Base-by-base conservation (phyloP, 1,140 invertebrate species). In the Holotrichia oblita region DNA sequence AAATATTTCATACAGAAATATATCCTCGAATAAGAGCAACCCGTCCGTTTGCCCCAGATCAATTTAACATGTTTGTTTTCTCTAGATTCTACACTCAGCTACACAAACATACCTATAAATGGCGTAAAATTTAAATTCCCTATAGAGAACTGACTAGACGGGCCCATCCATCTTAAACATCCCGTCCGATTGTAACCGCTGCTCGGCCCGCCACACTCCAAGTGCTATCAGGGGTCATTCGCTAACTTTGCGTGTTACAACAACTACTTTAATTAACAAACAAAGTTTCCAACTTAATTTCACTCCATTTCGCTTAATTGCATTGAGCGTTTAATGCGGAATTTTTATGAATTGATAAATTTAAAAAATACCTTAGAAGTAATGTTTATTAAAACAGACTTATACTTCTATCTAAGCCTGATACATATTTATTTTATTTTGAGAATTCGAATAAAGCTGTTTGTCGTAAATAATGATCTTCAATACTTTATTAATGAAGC, bases 211-310 rank as follows among this genome's bases (percentile, higher is more conserved):
- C 14, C 48, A 0, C 48, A 55, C 48, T 34, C 27, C 27, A 34
- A 34, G 27, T 34, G 27, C 27, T 34, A 34, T 34, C 48, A 17
- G 48, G 48, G 48, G 48, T 55, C 48, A 55, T 17, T 17, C 6
- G 48, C 48, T 55, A 55, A 55, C 48, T 55, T 55, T 17, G 48
- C 48, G n/a, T 55, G 48, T 17, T 55, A 55, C 14, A 55, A 48
- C 44, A 48, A 55, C 48, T 55, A 55, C 48, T 55, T 55, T 55
- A 55, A 55, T 55, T 55, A 55, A 55, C 48, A 17, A 55, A 55
- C 48, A 55, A 55, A 55, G 48, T 55, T 55, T 55, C 48, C n/a
- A 55, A 17, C 48, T 55, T 55, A 55, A 55, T 55, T 55, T 55
- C 48, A n/a, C 12, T 17, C 14, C 14, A 55, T 55, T 55, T 55